Evolutionary conservation across 2,797 vertebrate species (phyloP).

Genomic region (Darevskia mixta): DNA sequence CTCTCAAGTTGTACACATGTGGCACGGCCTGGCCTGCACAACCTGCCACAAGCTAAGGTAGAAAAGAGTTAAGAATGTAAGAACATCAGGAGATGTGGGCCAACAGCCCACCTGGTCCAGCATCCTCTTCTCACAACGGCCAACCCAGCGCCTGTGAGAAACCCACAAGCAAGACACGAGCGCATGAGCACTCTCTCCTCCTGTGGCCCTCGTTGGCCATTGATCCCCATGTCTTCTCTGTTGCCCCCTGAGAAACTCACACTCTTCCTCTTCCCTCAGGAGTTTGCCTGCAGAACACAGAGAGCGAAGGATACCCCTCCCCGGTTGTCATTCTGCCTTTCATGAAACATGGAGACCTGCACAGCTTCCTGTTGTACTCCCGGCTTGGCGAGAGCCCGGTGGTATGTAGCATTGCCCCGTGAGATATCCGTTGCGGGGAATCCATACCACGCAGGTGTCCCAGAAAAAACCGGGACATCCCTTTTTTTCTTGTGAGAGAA

Average conservation of each 20-base stretch:
- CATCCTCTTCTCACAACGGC: too few species aligned
- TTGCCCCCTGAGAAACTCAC: background rate
- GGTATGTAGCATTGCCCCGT: constrained; percentile 74
- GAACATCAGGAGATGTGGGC: background rate
- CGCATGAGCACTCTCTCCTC: too few species aligned
- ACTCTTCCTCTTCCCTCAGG: constrained; percentile 74
- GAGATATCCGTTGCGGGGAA: background rate
- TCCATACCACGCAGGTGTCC: too few species aligned
- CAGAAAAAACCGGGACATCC: too few species aligned
- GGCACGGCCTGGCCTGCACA: too few species aligned
- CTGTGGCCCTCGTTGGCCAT: background rate
- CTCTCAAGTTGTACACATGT: too few species aligned
- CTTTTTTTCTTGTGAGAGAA: too few species aligned
- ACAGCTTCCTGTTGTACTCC: constrained; percentile 93
- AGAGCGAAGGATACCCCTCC: constrained; percentile 91
- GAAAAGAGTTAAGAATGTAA: too few species aligned
- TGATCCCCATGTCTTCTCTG: background rate
- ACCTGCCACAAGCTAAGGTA: too few species aligned
- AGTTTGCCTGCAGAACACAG: constrained; percentile 92
- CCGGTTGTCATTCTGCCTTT: constrained; percentile 94
- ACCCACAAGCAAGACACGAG: too few species aligned
- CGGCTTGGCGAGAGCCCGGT: constrained; percentile 89
- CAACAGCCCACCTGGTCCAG: too few species aligned
- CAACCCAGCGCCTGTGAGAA: too few species aligned
- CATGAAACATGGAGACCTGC: constrained; percentile 94